Evolutionary conservation across 2,113 vertebrate genomes (phyloP), one percentile per base, ranked within the genome.

Genomic region (Columba livia): DNA sequence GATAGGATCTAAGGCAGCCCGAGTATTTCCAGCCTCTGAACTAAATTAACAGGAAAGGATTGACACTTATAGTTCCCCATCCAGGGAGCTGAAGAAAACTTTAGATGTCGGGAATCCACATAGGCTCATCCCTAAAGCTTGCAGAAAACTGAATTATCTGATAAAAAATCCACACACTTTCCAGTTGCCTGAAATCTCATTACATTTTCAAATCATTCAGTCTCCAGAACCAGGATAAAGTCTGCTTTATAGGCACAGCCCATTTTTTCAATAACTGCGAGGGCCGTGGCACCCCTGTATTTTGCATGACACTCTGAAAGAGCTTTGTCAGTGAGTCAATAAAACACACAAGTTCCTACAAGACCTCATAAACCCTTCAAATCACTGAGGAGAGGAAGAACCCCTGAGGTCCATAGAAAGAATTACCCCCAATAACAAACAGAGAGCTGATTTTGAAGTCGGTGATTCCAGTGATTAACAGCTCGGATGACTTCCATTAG

Each of bases 21-120:
- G 0, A 84, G 61, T 25, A 74, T 86, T 94, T 85, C 66, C 85
- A 89, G 88, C 31, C 61, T 93, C 93, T 72, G 61, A 89, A 86
- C 53, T 69, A 92, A 94, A 96, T 90, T 93, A 93, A 96, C 70
- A 73, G 73, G 90, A 92, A 92, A 90, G 26, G 25, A 91, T 54
- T 89, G 92, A 93, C 62, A 79, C 92, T 90, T 89, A 54, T 0
- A 2, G 58, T 44, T 95, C 48, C 80, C 26, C 74, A 75, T 54
- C 54, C 58, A 66, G 40, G 38, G 73, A 93, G 58, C 44, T 65
- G 86, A 89, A 92, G 54, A 81, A 91, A 89, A 94, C 58, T 82
- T 94, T 31, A 87, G 83, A 84, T 71, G 72, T 88, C 80, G 84
- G 62, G 50, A 92, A 92, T 74, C 69, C 65, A 57, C 79, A 66